A percentile compares a stretch with the other conserved stretches of the same genome.
phyloP scores from a whole-genome alignment of 2,888 invertebrate genomes.

The Temnothorax unifasciatus region DNA sequence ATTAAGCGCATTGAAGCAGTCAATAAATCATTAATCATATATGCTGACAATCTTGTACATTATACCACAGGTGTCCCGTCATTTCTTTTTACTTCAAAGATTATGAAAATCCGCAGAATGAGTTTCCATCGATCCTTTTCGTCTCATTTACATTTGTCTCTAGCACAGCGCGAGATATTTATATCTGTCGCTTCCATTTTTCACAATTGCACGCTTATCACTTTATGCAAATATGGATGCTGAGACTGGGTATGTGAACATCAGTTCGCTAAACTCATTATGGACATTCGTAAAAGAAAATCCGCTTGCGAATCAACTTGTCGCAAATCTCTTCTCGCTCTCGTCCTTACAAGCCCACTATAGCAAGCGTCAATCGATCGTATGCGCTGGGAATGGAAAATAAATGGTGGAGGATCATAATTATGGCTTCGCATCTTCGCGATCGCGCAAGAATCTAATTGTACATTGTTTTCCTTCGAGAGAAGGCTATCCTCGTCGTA shows the following conservation, averaged over 20 bases:
- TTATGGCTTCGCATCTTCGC: background rate
- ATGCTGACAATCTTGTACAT: background rate
- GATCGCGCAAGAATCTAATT: constrained; percentile 25
- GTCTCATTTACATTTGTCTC: background rate
- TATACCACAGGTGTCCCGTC: background rate
- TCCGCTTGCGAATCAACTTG: background rate
- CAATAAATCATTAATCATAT: background rate
- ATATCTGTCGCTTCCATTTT: background rate
- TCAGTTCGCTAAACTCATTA: background rate
- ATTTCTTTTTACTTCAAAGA: background rate
- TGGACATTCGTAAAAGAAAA: background rate
- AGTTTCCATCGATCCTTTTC: constrained; percentile 3
- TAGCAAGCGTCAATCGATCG: background rate
- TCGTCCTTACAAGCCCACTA: background rate
- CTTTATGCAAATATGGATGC: background rate
- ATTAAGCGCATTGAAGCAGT: background rate
- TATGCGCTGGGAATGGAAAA: background rate
- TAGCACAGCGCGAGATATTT: background rate
- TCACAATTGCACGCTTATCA: background rate
- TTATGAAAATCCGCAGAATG: background rate
- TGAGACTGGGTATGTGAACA: background rate
- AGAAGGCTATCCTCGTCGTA: constrained; percentile 13
- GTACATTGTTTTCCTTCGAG: constrained; percentile 13
- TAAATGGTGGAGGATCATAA: background rate
- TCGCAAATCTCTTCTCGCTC: background rate